Evolutionary conservation across 2,113 vertebrate genomes (phyloP).

Genomic region (Ailuropoda melanoleuca): DNA sequence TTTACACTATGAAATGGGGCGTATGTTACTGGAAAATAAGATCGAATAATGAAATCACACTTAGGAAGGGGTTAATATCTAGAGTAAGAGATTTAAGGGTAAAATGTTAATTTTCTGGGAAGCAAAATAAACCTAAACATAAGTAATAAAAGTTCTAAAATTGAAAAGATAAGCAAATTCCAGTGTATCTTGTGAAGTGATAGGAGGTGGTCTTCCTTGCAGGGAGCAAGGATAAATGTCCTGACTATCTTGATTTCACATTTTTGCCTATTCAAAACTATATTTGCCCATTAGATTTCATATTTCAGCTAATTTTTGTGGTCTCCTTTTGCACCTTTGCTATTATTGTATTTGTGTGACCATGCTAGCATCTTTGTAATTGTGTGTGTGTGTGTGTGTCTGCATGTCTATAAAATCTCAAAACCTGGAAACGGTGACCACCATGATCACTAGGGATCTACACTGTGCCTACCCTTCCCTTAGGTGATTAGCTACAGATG

Average conservation of each 20-base stretch:
- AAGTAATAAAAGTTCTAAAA: not conserved
- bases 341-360: not conserved
- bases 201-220: not conserved
- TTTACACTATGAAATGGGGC: not conserved
- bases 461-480: not conserved
- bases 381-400: rapidly evolving
- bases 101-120: not conserved
- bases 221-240: not conserved
- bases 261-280: not conserved
- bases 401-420: not conserved
- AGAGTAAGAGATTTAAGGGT: not conserved
- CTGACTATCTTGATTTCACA: not conserved
- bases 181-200: not conserved
- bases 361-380: not conserved
- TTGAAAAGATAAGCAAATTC: not conserved
- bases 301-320: not conserved
- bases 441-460: not conserved
- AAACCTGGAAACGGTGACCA: not conserved
- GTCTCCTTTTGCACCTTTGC: not conserved
- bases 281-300: not conserved
- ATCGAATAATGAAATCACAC: not conserved
- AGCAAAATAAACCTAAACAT: not conserved
- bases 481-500: not conserved
- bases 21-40: not conserved
- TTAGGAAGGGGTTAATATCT: not conserved